A percentile compares a stretch with the other conserved stretches of the same genome.
These are phyloP conservation scores for Anthophora plumipes DNA, from an alignment of 2,888 invertebrate species.

Conservation along the genomic window DNA sequence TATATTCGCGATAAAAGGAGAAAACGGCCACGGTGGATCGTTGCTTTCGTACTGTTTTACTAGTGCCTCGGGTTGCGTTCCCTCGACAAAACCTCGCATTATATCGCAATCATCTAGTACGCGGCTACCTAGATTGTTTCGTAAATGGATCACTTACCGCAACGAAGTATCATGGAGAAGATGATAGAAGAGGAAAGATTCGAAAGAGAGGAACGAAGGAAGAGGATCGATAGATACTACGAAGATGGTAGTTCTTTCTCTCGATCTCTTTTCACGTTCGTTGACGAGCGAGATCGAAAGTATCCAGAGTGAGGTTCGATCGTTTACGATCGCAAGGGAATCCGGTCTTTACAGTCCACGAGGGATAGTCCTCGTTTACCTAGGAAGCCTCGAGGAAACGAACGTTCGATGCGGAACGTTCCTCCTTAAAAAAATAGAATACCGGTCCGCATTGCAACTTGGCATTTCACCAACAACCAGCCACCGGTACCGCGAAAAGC, in stretches of 20 bases:
- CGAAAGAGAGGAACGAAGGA: neutral
- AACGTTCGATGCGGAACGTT: conserved; percentile 23
- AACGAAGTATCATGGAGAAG: neutral
- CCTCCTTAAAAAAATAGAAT: conserved; percentile 51
- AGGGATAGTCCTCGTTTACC: neutral
- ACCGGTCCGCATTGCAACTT: conserved; percentile 39
- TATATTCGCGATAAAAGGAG: conserved; percentile 16
- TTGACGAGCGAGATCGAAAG: conserved; percentile 4
- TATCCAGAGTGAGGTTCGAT: conserved; percentile 9
- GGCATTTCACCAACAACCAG: conserved; percentile 53
- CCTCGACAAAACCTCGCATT: conserved; percentile 54
- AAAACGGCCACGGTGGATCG: conserved; percentile 16
- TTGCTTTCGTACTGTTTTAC: conserved; percentile 12
- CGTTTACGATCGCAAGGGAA: conserved; percentile 8
- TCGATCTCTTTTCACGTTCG: neutral
- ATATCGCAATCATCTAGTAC: conserved; percentile 52
- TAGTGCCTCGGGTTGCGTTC: neutral
- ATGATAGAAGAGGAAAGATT: neutral
- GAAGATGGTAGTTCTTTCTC: neutral
- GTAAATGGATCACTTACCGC: conserved; percentile 57
- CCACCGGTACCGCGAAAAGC: conserved; percentile 39
- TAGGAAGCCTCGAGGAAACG: neutral
- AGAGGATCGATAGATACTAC: conserved; percentile 1
- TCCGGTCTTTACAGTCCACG: neutral
- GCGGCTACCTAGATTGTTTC: conserved; percentile 58